Base-by-base conservation (phyloP, 2,797 vertebrate genomes). In the Champsocephalus gunnari region DNA sequence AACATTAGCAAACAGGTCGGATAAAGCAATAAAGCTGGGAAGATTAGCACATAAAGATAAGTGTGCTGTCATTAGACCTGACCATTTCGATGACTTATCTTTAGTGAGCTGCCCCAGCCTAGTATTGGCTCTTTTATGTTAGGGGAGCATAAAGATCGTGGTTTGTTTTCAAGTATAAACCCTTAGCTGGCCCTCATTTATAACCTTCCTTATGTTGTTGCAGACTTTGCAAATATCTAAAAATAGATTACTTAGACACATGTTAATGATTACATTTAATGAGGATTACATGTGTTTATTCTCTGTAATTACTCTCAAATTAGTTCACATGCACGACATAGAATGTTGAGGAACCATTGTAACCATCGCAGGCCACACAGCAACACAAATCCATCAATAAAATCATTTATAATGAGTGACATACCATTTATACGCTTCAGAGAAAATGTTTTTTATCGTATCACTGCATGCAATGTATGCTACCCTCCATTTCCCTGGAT, bases 11-110 rank as follows among this genome's bases (percentile, higher is more conserved):
- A 85, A 87, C 82, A 83, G 67, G 61, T 73, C 0, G 19, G 62
- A 60, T 77, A 70, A 83, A 80, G 84, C 75, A 82, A 81, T 85
- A 83, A 87, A 87, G 70, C 66, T 45, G 5, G 54, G 38, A 54
- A 65, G 76, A 84, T 89, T 72, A 84, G 75, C 83, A 91, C 80
- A 87, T 83, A 87, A 86, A 89, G 73, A 83, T 81, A 86, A 87
- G 65, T 84, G 81, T 62, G 70, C 38, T 84, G 84, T 83, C 85
- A 82, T 85, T 82, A 78, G 58, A 73, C 62, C 48, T 73, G 86
- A 84, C 77, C 72, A 75, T 89, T 87, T 84, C 71, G 64, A 59
- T 84, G 82, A 87, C 86, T 72, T 75, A 86, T 80, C 63, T 59
- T 16, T 21, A 8, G 34, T 73, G 81, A 75, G 75, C 80, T 47